phyloP scores from a whole-genome alignment of 2,113 vertebrate species.

The Sorex fumeus region DNA sequence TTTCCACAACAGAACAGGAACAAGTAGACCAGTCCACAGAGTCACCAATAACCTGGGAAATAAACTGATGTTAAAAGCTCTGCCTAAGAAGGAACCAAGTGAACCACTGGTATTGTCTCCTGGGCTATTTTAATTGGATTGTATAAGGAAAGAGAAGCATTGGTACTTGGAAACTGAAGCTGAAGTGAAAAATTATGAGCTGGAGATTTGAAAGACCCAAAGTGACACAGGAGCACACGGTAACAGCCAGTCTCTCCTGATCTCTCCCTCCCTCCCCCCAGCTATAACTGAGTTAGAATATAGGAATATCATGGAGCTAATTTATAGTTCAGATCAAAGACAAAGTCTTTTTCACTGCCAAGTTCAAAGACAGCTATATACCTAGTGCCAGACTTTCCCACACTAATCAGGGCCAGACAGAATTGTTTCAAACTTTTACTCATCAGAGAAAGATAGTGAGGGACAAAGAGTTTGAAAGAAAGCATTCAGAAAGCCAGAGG shows the following conservation, averaged over 20 bases:
- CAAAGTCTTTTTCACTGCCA: constrained; percentile 37
- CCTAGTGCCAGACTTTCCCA: background rate
- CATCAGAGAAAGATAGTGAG: background rate
- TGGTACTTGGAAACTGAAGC: background rate
- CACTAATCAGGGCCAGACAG: background rate
- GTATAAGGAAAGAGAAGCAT: background rate
- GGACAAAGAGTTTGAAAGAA: background rate
- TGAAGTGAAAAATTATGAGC: background rate
- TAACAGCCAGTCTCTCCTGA: background rate
- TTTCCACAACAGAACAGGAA: background rate
- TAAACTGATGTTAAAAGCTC: background rate
- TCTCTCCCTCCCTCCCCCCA: too few relatives aligned
- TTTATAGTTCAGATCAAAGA: constrained; percentile 43
- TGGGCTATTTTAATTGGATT: background rate
- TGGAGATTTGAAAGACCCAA: background rate
- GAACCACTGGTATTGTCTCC: background rate
- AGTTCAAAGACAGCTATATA: constrained; percentile 11
- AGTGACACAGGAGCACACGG: background rate
- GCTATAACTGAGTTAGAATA: background rate
- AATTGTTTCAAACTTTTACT: constrained; percentile 16
- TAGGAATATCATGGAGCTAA: background rate
- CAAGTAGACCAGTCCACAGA: background rate
- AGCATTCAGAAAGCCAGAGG: constrained; percentile 20
- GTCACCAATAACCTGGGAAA: background rate
- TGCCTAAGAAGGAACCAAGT: background rate